Base-by-base conservation (phyloP, 37 sponge, comb jelly and placozoan species). In the Halichondria panicea region DNA sequence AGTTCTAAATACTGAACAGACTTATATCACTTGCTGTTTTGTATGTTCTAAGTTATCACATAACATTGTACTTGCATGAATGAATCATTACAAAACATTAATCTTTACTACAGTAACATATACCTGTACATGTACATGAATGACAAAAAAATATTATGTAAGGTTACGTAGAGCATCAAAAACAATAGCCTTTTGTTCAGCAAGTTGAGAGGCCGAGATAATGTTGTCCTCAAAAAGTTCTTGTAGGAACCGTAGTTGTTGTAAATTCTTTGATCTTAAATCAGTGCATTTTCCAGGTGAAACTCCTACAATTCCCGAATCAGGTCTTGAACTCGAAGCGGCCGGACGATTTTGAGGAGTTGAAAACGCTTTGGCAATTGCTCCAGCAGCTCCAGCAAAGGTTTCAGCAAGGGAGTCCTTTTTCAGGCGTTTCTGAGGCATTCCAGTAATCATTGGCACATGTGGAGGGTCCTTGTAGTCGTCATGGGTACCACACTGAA, bases 171-270 rank as follows among this genome's bases (percentile, higher is more conserved):
- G 33, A 25, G 18, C 33, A 63, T 32, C 35, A 25, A 63, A 6
- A 31, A 63, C 32, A 19, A 31, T 32, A 35, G 6, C 19, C 32
- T 63, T 63, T 31, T 63, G 64, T 13, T 63, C 64, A 33, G 21
- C 33, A 63, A 63, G 32, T 13, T 63, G 34, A 21, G 25, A 2
- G 1, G 25, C 64, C 19, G 33, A 4, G 34, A 63, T 27, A 19
- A 63, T 32, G 32, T 4, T 35, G 6, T 63, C 64, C 5, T 63
- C 64, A 63, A 63, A 63, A 27, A 63, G 64, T 32, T 19, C 19
- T 25, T 63, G 31, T 32, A 63, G 64, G 8, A 35, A 33, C 19
- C 64, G 34, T 6, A 32, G 35, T 4, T 63, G 64, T 21, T 63
- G 27, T 27, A 55, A 55, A 27, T 27, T 28, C 7, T 63, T 63